Conservation (phyloP, 2,797 vertebrate genomes). For the Dallia pectoralis region DNA sequence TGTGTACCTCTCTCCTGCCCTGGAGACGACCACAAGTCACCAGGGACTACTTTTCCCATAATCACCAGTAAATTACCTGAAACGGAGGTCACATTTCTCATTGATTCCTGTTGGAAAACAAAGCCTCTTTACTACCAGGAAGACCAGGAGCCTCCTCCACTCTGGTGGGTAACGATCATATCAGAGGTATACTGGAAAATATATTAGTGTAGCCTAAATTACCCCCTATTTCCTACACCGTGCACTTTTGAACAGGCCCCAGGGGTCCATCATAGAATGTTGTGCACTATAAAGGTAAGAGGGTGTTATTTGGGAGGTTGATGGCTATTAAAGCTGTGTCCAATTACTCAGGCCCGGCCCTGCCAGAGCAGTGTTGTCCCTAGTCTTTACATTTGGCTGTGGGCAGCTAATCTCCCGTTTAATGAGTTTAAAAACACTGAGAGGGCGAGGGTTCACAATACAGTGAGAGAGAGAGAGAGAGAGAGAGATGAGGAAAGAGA, state of each 20-base stretch:
- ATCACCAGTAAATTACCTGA: constrained; percentile 11
- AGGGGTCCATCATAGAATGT: neutral
- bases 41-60: constrained; percentile 14
- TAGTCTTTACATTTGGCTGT: constrained; percentile 6
- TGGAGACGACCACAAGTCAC: constrained; percentile 1
- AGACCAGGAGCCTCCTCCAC: neutral
- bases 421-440: constrained; percentile 15
- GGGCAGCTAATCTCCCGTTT: constrained; percentile 15
- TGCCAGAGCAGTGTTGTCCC: neutral
- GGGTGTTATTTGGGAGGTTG: neutral
- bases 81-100: constrained; percentile 11
- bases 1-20: neutral
- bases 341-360: constrained; percentile 2
- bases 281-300: neutral
- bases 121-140: constrained; percentile 1
- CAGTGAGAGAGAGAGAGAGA: neutral
- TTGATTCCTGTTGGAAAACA: constrained; percentile 6
- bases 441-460: neutral
- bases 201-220: neutral
- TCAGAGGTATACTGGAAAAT: neutral
- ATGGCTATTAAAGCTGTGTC: constrained; percentile 1
- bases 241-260: neutral
- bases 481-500: neutral
- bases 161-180: constrained; percentile 1
- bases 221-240: neutral